Conservation (phyloP, 1,140 invertebrate species). For the Aphaenogaster floridana region DNA sequence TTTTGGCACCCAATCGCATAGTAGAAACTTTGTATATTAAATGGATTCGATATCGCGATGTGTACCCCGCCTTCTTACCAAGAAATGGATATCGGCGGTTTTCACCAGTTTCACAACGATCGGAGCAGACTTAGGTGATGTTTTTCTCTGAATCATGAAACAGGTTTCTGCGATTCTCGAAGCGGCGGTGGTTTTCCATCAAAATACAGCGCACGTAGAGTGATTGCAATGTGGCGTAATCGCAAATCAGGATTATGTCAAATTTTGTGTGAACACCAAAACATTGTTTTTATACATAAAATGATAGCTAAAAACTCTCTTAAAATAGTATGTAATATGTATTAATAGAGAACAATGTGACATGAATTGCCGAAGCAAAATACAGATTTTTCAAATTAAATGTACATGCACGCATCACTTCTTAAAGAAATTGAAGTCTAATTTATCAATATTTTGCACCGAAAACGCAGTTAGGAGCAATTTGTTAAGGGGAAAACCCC, state of each 20-base stretch:
- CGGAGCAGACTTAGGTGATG: not conserved
- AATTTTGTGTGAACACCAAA: no score
- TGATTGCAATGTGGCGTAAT: not conserved
- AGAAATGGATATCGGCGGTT: not conserved
- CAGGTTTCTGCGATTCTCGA: slow-evolving; percentile 48
- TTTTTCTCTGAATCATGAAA: slow-evolving; percentile 61
- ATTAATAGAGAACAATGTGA: not conserved
- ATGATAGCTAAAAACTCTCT: not conserved
- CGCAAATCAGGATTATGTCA: not conserved
- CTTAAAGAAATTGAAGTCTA: not conserved
- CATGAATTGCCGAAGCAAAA: not conserved
- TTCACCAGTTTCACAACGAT: not conserved
- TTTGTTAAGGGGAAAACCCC: no score
- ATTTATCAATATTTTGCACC: not conserved
- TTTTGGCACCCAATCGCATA: not conserved
- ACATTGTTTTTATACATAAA: not conserved
- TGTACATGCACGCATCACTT: not conserved
- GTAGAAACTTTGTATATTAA: not conserved
- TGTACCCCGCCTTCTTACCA: not conserved
- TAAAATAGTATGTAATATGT: not conserved
- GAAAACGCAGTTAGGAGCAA: not conserved
- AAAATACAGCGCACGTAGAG: slow-evolving; percentile 3
- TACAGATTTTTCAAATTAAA: slow-evolving; percentile 4
- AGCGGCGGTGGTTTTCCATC: slow-evolving; percentile 13
- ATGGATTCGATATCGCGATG: not conserved